phyloP scores from a whole-genome alignment of 2,113 vertebrate genomes.

The Anas platyrhynchos region DNA sequence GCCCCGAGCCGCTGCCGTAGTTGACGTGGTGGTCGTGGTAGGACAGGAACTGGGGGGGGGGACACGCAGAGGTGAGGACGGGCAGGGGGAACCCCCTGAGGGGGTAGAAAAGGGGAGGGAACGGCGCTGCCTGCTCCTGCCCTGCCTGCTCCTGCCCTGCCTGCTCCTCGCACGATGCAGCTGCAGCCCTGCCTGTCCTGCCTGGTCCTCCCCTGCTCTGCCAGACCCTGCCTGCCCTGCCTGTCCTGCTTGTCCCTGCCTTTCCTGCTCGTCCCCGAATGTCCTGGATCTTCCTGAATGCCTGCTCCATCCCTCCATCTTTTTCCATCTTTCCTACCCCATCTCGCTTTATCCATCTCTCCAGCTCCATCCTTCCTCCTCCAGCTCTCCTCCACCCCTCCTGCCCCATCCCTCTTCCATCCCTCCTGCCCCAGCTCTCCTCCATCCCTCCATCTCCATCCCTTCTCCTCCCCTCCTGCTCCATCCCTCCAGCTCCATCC shows the following conservation, averaged over 20 bases:
- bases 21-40: constrained; percentile 79
- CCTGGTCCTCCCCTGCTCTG: background rate
- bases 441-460: background rate
- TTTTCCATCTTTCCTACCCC: background rate
- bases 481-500: too few species aligned
- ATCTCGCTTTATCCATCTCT: too few species aligned
- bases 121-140: background rate
- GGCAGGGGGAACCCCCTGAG: accelerated
- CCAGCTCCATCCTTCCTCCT: background rate
- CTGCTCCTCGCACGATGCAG: too few species aligned
- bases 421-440: background rate
- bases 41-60: constrained; percentile 26
- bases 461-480: background rate
- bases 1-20: constrained; percentile 63
- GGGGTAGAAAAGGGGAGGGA: too few species aligned
- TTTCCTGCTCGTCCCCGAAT: background rate
- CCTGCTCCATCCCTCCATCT: too few species aligned
- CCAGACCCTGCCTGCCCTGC: background rate
- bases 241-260: background rate
- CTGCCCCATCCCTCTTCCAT: background rate
- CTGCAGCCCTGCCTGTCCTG: background rate
- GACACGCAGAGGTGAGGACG: accelerated
- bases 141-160: background rate
- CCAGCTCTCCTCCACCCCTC: too few species aligned
- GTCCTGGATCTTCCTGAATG: background rate